phyloP scores from a whole-genome alignment of 2,888 invertebrate species.

The Tolmerus cingulatus region DNA sequence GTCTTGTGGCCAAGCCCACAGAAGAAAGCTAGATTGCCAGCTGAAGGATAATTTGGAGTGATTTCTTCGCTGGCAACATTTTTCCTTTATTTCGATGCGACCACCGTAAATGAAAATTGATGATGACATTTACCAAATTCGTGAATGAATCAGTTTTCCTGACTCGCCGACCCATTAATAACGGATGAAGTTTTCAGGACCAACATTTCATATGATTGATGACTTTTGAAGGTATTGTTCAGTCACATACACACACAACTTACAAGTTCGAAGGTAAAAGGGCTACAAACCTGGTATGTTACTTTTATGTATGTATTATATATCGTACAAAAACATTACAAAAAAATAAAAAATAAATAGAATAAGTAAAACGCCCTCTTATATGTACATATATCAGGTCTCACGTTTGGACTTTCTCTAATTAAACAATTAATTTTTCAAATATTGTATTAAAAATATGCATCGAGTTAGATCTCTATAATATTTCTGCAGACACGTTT shows the following conservation, averaged over 20 bases:
- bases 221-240: neutral
- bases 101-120: constrained; percentile 21
- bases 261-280: neutral
- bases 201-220: neutral
- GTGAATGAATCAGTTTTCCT: neutral
- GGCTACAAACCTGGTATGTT: neutral
- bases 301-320: neutral
- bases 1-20: neutral
- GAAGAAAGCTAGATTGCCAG: neutral
- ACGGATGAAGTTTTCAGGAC: neutral
- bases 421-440: no score
- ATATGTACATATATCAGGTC: no score
- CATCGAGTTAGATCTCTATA: no score
- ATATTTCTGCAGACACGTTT: neutral
- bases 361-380: no score
- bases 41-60: constrained; percentile 23
- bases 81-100: neutral
- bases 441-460: no score
- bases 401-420: no score
- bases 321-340: no score
- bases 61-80: constrained; percentile 11
- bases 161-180: neutral
- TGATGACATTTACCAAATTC: constrained; percentile 32
- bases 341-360: no score
- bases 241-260: neutral